phyloP scores from a whole-genome alignment of 1,140 invertebrate genomes.

The Xylocopa sonorina region DNA sequence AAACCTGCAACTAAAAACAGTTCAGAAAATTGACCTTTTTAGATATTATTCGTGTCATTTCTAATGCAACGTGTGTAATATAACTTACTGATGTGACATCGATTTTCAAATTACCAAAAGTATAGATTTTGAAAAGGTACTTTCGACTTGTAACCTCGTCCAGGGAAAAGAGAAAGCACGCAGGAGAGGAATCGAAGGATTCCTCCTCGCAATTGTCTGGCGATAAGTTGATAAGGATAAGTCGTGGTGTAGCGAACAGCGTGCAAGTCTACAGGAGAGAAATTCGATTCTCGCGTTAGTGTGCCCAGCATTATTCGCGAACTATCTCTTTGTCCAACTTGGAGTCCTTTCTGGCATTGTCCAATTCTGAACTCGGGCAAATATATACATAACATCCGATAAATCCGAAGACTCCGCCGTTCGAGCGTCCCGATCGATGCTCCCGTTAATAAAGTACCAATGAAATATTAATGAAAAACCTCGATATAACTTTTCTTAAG shows the following conservation, averaged over 20 bases:
- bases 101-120: no score
- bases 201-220: background rate
- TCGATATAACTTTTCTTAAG: background rate
- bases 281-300: conserved; percentile 37
- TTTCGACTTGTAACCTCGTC: no score
- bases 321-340: conserved; percentile 35
- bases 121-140: no score
- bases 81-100: no score
- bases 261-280: background rate
- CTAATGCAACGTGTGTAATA: no score
- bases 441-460: background rate
- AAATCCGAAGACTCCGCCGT: background rate
- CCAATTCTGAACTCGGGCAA: conserved; percentile 1
- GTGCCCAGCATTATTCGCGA: conserved; percentile 16
- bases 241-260: background rate
- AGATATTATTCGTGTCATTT: no score
- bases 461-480: background rate
- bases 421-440: background rate
- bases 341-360: conserved; percentile 2
- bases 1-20: no score
- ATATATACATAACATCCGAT: conserved; percentile 3
- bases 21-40: no score
- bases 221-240: conserved; percentile 1
- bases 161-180: background rate
- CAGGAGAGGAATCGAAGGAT: no score